phyloP scores from a whole-genome alignment of 2,113 vertebrate species.

The Climacteris rufus region DNA sequence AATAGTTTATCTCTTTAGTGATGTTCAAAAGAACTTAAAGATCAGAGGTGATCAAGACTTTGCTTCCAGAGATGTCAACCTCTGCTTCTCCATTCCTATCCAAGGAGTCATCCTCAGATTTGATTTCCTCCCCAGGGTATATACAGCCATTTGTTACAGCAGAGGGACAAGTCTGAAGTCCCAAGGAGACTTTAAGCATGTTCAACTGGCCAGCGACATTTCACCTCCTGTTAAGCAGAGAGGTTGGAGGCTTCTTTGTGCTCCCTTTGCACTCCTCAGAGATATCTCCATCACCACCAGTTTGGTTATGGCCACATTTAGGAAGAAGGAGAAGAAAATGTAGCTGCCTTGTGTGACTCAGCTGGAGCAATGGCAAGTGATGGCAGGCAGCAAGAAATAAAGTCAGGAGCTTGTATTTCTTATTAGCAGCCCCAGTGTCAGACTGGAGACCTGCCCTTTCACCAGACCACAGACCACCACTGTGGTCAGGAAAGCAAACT shows the following conservation, averaged over 20 bases:
- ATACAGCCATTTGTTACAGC: not conserved
- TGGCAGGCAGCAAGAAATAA: not conserved
- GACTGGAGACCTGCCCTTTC: accelerated
- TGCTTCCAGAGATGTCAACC: not conserved
- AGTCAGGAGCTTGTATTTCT: not conserved
- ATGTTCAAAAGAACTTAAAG: not conserved
- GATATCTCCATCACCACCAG: not conserved
- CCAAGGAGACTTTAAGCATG: not conserved
- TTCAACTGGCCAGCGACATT: not conserved
- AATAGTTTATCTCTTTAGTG: not conserved
- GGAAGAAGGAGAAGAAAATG: not conserved
- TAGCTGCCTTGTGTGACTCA: not conserved
- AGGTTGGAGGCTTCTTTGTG: not conserved
- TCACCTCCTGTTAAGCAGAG: not conserved
- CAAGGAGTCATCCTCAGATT: not conserved
- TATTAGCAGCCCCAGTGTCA: not conserved
- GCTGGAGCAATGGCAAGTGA: not conserved
- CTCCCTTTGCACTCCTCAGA: not conserved
- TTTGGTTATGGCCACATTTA: not conserved
- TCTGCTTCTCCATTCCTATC: not conserved
- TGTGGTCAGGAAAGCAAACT: not conserved
- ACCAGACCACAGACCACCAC: not conserved
- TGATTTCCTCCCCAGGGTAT: not conserved
- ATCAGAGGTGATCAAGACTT: not conserved
- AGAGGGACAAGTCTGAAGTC: not conserved